These are phyloP conservation scores for Hirtodrosophila confusa DNA, from an alignment of 2,888 invertebrate genomes.

Conservation along the genomic window DNA sequence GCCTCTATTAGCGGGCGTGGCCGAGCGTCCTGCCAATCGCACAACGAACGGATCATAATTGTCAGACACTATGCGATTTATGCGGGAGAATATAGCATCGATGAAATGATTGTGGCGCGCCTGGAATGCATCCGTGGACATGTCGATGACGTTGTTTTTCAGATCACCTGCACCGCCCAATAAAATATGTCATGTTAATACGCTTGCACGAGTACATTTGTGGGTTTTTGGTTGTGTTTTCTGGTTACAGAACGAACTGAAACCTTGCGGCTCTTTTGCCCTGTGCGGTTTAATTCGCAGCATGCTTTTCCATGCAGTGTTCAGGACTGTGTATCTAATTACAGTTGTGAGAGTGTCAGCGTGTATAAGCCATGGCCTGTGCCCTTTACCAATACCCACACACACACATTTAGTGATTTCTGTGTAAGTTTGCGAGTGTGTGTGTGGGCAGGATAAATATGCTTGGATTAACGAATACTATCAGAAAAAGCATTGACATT, in stretches of 20 bases:
- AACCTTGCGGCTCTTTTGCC: conserved; percentile 25
- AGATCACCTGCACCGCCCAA: conserved; percentile 72
- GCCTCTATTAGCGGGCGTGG: conserved; percentile 43
- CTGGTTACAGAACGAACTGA: conserved; percentile 13
- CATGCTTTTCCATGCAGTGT: conserved; percentile 43
- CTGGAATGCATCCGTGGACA: conserved; percentile 85
- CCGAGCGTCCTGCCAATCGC: conserved; percentile 72
- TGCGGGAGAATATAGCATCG: conserved; percentile 91
- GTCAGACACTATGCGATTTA: conserved; percentile 91
- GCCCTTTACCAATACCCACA: conserved; percentile 37
- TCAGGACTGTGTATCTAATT: conserved; percentile 56
- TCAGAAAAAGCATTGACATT: conserved; percentile 54
- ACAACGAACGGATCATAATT: conserved; percentile 95
- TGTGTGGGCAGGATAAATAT: conserved; percentile 11
- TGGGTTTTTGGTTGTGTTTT: conserved; percentile 18
- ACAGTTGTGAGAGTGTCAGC: conserved; percentile 33
- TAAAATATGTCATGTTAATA: conserved; percentile 51
- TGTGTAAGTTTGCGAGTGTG: conserved; percentile 6
- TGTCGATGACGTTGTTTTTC: conserved; percentile 83
- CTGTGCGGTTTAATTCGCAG: conserved; percentile 39
- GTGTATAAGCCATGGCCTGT: conserved; percentile 27
- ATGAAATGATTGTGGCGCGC: conserved; percentile 94
- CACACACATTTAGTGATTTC: conserved; percentile 23
- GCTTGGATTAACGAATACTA: conserved; percentile 47
- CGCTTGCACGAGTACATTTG: conserved; percentile 41